These are phyloP conservation scores for Archivesica marissinica DNA, from an alignment of 1,140 invertebrate species.

Conservation along the genomic window DNA sequence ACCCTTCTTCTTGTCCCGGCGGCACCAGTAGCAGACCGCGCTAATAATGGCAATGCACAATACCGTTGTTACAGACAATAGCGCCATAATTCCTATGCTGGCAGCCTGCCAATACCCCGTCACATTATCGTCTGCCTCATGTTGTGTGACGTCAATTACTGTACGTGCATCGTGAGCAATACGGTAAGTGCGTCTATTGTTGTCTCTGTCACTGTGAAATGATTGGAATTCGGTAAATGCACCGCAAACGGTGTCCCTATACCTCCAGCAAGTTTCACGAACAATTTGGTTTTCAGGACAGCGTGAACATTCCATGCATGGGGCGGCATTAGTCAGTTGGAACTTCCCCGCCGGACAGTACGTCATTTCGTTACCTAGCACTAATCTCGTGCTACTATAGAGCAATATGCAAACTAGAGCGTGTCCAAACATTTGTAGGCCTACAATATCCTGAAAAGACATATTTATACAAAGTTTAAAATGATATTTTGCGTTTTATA, in stretches of 20 bases:
- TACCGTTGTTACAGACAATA: neutral
- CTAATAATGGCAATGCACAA: neutral
- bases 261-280: neutral
- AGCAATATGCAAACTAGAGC: too few species aligned
- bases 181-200: too few species aligned
- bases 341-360: slow-evolving; percentile 7
- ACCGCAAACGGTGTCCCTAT: slow-evolving; percentile 29
- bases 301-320: neutral
- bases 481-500: too few species aligned
- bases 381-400: too few species aligned
- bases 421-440: too few species aligned
- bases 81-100: neutral
- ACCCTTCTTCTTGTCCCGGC: neutral
- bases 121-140: slow-evolving; percentile 5
- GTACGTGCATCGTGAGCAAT: neutral
- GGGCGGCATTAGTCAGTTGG: neutral
- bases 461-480: too few species aligned
- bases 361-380: neutral
- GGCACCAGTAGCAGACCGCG: slow-evolving; percentile 19
- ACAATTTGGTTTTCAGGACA: slow-evolving; percentile 34
- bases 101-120: neutral
- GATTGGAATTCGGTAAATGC: slow-evolving; percentile 15
- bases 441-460: too few species aligned
- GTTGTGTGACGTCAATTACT: neutral
- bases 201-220: neutral